These are phyloP conservation scores for Siniperca undulata DNA, from an alignment of 2,797 vertebrate species.

Conservation along the genomic window DNA sequence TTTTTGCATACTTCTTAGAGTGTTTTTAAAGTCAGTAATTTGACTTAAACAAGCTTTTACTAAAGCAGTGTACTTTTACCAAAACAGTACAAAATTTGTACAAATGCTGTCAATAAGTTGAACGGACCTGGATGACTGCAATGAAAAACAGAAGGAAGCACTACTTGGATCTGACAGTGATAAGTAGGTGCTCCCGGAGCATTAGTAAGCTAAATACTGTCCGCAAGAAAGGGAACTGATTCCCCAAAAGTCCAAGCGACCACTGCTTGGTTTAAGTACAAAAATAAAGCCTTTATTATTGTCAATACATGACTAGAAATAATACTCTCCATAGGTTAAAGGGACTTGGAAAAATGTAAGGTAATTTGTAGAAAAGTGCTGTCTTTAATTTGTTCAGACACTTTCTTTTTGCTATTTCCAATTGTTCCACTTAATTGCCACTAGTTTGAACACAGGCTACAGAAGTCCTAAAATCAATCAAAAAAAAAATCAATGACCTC, in stretches of 20 bases:
- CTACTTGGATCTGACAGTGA: neutral
- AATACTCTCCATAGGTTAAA: neutral
- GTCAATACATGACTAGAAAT: neutral
- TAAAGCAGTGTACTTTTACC: neutral
- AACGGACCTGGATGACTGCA: neutral
- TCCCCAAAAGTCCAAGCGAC: neutral
- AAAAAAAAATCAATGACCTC: neutral
- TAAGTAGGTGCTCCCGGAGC: neutral
- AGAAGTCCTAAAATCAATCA: neutral
- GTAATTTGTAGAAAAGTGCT: neutral
- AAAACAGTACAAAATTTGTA: neutral
- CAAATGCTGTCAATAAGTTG: neutral
- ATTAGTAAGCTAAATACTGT: constrained; percentile 18
- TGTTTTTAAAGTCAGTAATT: neutral
- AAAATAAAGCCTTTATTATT: neutral
- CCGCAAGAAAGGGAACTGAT: constrained; percentile 4
- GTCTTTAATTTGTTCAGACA: neutral
- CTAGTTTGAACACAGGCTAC: neutral
- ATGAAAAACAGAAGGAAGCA: neutral
- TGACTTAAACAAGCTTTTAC: neutral
- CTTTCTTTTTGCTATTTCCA: neutral
- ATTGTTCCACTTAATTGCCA: neutral
- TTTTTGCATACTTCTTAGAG: neutral
- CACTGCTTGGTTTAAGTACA: neutral
- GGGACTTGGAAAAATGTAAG: neutral